Evolutionary conservation across 2,888 invertebrate species (phyloP).

Genomic region (Candidula unifasciata): DNA sequence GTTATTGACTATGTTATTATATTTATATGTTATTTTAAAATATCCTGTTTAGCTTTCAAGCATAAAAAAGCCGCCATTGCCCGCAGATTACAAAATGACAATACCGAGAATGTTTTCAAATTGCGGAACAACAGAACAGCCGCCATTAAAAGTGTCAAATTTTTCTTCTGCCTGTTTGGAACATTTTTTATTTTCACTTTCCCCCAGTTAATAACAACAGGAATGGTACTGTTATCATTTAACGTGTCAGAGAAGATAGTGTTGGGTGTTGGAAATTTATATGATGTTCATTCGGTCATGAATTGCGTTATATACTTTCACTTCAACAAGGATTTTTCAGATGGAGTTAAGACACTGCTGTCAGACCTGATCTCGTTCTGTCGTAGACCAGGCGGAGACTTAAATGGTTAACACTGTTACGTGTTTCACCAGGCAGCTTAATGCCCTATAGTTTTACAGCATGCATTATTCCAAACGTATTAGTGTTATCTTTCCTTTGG

Average conservation of each 20-base stretch:
- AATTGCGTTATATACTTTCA: neutral
- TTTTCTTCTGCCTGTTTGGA: neutral
- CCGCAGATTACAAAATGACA: too few species aligned
- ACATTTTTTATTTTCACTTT: neutral
- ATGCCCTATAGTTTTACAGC: too few species aligned
- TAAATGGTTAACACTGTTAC: too few species aligned
- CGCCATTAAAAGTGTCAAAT: conserved; percentile 4
- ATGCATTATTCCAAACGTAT: too few species aligned
- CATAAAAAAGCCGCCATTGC: neutral
- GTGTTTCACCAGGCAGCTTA: too few species aligned
- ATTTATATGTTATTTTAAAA: neutral
- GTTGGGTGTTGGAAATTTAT: neutral
- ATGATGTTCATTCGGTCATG: neutral
- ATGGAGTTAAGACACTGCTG: neutral
- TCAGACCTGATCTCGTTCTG: neutral
- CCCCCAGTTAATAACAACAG: neutral
- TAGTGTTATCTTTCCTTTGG: too few species aligned
- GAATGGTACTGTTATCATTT: neutral
- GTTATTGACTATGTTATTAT: too few species aligned
- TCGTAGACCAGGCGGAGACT: neutral
- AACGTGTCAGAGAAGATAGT: neutral
- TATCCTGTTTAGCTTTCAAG: neutral
- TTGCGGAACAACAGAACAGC: neutral
- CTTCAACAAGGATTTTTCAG: conserved; percentile 10
- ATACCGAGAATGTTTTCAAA: too few species aligned